phyloP scores from a whole-genome alignment of 37 sponge, comb jelly and placozoan genomes.

The Axinella damicornis region DNA sequence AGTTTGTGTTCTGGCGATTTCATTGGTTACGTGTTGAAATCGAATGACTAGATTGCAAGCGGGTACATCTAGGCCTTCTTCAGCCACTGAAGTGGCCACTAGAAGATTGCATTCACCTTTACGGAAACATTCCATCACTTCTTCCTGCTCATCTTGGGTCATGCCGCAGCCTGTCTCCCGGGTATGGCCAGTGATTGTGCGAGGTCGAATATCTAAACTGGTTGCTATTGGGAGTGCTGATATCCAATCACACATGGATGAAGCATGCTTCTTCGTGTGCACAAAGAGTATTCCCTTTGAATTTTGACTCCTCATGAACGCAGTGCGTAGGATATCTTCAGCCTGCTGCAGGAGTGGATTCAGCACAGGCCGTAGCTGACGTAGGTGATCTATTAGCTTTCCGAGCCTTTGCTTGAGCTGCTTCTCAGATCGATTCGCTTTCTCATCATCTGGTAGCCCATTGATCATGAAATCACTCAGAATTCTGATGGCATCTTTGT shows the following conservation, averaged over 20 bases:
- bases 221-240: neutral
- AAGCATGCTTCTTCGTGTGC: constrained; percentile 40
- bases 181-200: constrained; percentile 53
- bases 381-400: neutral
- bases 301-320: constrained; percentile 2
- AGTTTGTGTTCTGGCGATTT: constrained; percentile 78
- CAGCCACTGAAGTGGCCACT: constrained; percentile 90
- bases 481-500: constrained; percentile 56
- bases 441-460: constrained; percentile 36
- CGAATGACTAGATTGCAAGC: constrained; percentile 90
- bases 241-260: constrained; percentile 46
- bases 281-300: constrained; percentile 71
- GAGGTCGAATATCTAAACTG: neutral
- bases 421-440: constrained; percentile 28
- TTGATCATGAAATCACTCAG: constrained; percentile 25
- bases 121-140: constrained; percentile 80
- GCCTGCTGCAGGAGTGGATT: constrained; percentile 52
- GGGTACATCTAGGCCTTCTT: constrained; percentile 97
- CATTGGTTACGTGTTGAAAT: constrained; percentile 75
- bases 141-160: constrained; percentile 66
- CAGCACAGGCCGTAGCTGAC: neutral
- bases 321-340: constrained; percentile 1
- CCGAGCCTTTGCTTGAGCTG: constrained; percentile 20
- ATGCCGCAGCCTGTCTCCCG: constrained; percentile 54
- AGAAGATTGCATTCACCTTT: constrained; percentile 79